Evolutionary conservation across 2,888 invertebrate genomes (phyloP), one percentile per base, ranked within the genome.

Genomic region (Neelides folsomi): DNA sequence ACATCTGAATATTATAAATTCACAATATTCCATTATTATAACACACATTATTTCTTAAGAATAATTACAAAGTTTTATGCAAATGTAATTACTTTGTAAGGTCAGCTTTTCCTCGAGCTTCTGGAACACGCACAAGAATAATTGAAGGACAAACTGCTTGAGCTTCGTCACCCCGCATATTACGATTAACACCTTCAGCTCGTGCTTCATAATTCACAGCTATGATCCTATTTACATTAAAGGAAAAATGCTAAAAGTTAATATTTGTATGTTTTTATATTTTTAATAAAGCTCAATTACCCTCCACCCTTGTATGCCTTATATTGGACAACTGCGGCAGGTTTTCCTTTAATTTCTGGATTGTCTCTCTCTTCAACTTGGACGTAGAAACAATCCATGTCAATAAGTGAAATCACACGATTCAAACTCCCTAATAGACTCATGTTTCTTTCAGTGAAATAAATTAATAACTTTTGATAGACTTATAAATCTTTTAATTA

Each of bases 351-450:
- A 58, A 87, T 74, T 54, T 77, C 74, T 0, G 94, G 90, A 67
- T 86, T 77, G n/a, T 87, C 72, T 69, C 88, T 82, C 67, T 89
- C 87, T 73, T 98, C 97, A 1, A 98, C 97, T 79, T 97, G 97
- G 66, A 95, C 97, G 71, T 93, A 98, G 73, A 98, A 98, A 72
- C 95, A 95, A 71, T 98, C 97, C 97, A 98, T 97, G 70, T 98
- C 97, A 47, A 98, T 83, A 47, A 98, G 75, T 40, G 86, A 81
- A 16, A 98, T 76, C 16, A 93, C 77, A 61, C 85, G 49, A 13
- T 47, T 49, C 1, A 27, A 27, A 27, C 27, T 5, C 27, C 27
- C 27, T 27, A 27, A 27, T n/a, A n/a, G n/a, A 27, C 27, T 27
- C 27, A 27, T 27, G 4, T n/a, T 3, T 27, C 27, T 27, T 27